These are phyloP conservation scores for Lucilia sericata DNA, from an alignment of 1,140 invertebrate species.

Conservation along the genomic window DNA sequence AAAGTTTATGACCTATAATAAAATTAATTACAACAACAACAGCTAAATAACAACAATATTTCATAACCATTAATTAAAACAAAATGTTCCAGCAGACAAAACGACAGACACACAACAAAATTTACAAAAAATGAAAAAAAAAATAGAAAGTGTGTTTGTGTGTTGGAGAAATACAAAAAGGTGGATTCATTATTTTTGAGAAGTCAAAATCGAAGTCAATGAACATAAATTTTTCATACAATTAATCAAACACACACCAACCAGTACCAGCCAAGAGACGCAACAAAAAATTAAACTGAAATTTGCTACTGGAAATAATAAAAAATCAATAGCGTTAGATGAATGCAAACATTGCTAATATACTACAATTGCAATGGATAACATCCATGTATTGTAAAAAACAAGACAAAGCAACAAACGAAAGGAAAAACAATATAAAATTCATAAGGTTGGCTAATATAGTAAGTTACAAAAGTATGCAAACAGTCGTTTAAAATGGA, in stretches of 20 bases:
- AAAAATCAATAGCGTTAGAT: background rate
- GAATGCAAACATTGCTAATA: background rate
- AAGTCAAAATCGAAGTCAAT: conserved; percentile 11
- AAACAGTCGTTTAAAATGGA: too few relatives aligned
- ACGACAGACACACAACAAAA: background rate
- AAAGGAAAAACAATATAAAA: background rate
- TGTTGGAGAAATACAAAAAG: background rate
- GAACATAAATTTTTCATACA: conserved; percentile 9
- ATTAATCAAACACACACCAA: background rate
- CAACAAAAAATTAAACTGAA: background rate
- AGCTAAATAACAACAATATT: background rate
- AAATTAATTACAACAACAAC: background rate
- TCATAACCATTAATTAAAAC: background rate
- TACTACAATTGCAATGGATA: background rate
- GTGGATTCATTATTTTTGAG: background rate
- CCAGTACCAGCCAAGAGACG: background rate
- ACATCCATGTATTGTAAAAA: too few relatives aligned
- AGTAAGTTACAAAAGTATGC: background rate
- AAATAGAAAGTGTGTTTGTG: background rate
- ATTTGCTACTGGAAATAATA: background rate
- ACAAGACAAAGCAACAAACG: background rate
- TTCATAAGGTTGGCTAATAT: background rate
- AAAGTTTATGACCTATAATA: background rate
- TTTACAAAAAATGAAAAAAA: background rate
- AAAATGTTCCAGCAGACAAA: background rate